Conservation (phyloP, 2,888 invertebrate genomes). For the Selenia dentaria region DNA sequence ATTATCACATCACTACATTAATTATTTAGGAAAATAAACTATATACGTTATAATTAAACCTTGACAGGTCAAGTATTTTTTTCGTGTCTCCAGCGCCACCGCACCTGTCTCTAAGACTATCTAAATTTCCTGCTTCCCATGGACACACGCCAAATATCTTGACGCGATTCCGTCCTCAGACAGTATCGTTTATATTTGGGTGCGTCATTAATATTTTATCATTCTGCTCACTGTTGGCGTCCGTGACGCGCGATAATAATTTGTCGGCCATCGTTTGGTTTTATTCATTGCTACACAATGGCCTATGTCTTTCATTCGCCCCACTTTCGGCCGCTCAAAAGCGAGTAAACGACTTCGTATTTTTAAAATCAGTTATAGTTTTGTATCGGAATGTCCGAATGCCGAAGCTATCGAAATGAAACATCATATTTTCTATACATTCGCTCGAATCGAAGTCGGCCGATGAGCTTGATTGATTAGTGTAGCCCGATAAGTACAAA, state of each 20-base stretch:
- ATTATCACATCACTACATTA: too few species aligned
- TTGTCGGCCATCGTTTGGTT: constrained; percentile 15
- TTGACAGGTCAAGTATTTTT: constrained; percentile 1
- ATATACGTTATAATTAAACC: neutral
- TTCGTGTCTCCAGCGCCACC: constrained; percentile 20
- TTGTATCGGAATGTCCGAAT: neutral
- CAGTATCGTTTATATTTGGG: constrained; percentile 15
- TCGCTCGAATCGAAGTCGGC: constrained; percentile 6
- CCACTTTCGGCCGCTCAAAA: constrained; percentile 24
- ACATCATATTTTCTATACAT: constrained; percentile 4
- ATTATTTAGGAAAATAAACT: too few species aligned
- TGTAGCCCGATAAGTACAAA: constrained; percentile 14
- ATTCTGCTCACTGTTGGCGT: constrained; percentile 21
- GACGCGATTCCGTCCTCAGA: constrained; percentile 14
- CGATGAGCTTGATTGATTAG: constrained; percentile 23
- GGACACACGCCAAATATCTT: constrained; percentile 50
- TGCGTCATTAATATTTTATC: constrained; percentile 30
- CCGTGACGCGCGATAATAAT: constrained; percentile 27
- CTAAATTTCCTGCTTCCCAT: constrained; percentile 36
- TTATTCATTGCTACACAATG: constrained; percentile 29
- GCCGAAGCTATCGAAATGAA: neutral
- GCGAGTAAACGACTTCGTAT: constrained; percentile 4
- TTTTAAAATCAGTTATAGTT: neutral
- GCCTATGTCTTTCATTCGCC: constrained; percentile 25
- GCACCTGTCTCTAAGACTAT: constrained; percentile 38